Percentiles rank a stretch among this genome's conserved stretches.
Evolutionary conservation across 1,140 invertebrate species (phyloP).

Genomic region (Trichonephila clavipes): DNA sequence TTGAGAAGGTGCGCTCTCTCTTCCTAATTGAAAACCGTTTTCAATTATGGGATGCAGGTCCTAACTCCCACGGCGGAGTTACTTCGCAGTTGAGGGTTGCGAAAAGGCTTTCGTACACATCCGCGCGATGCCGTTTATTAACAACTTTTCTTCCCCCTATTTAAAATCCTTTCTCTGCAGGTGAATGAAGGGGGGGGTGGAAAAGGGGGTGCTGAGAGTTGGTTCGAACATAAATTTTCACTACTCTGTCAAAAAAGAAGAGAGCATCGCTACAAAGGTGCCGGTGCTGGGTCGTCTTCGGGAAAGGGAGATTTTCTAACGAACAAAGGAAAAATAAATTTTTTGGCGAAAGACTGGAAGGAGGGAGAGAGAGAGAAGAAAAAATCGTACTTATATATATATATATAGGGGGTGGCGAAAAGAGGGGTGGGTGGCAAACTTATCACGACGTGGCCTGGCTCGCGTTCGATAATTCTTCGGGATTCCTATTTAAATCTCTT

Average conservation of each 20-base stretch:
- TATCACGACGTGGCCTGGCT: slow-evolving; percentile 19
- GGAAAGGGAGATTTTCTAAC: neutral
- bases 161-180: slow-evolving; percentile 49
- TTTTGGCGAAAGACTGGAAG: neutral
- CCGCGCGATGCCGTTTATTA: slow-evolving; percentile 48
- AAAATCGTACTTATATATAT: too few relatives aligned
- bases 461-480: slow-evolving; percentile 56
- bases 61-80: slow-evolving; percentile 41
- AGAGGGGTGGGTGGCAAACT: neutral
- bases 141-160: slow-evolving; percentile 66
- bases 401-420: neutral
- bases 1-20: neutral
- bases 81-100: neutral
- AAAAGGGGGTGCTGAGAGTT: neutral
- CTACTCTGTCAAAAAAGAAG: slow-evolving; percentile 49
- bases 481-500: slow-evolving; percentile 54
- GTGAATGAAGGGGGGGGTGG: neutral
- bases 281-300: neutral
- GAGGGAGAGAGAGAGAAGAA: neutral
- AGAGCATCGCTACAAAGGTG: neutral
- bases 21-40: slow-evolving; percentile 76
- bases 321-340: slow-evolving; percentile 15
- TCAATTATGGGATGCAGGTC: slow-evolving; percentile 69
- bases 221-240: slow-evolving; percentile 70
- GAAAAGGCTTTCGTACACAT: neutral